Base-by-base conservation (phyloP, 2,888 invertebrate genomes). In the Oscheius sp. region DNA sequence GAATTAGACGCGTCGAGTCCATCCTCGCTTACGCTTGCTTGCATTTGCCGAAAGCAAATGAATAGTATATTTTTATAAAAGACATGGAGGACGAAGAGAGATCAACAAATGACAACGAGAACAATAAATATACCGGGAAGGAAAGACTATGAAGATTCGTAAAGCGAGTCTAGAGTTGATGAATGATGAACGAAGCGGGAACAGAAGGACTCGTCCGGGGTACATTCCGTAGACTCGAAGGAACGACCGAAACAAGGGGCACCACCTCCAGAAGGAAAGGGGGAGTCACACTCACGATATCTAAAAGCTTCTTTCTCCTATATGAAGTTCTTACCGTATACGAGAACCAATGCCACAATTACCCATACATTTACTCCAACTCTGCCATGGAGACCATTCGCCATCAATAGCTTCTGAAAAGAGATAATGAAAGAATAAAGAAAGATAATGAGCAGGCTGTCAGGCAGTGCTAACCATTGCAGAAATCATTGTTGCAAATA, bases 231-330 rank as follows among this genome's bases (percentile, higher is more conserved):
- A 5, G 73, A 69, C 57, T 82, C 81, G 6, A 74, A 72, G 1
- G 80, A 77, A 26, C 79, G 68, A 28, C 83, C 83, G 68, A 83
- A 83, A 59, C 83, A 83, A 9, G 83, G 81, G 49, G 73, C 70
- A 17, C 82, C 82, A 44, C 79, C 78, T 57, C 67, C 56, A 9
- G 70, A 68, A 20, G 73, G 64, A 41, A 70, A 63, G 2, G 78
- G 75, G 20, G 69, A 67, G 12, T 72, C 62, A 70, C 82, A 82
- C 6, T 65, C 72, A 14, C 82, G 78, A 33, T 65, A 68, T 70
- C 82, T 82, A 71, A 30, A 79, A 32, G n/a, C n/a, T n/a, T n/a
- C n/a, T n/a, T n/a, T n/a, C n/a, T 2, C 2, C 3, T 2, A 41
- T 41, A 20, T n/a, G n/a, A 8, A 49, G 28, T 44, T n/a, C 14